phyloP scores from a whole-genome alignment of 2,113 vertebrate genomes.

The Ageneiosus marmoratus region DNA sequence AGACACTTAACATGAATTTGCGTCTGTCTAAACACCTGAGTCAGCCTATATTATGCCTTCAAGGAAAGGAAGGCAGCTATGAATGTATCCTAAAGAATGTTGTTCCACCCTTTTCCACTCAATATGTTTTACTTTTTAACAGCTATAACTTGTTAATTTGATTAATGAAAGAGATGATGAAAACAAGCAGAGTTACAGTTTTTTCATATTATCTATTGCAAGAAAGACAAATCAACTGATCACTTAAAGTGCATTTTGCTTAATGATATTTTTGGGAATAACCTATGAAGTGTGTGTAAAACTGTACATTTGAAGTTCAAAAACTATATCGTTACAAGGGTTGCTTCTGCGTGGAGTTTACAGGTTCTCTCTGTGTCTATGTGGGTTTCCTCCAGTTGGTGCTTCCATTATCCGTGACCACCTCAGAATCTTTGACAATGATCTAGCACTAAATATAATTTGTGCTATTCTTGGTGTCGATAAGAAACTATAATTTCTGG shows the following conservation, averaged over 20 bases:
- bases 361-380: too few species aligned
- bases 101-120: slow-evolving; percentile 10
- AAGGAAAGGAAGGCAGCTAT: slow-evolving; percentile 14
- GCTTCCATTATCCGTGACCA: background rate
- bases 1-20: background rate
- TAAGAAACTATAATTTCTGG: background rate
- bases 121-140: background rate
- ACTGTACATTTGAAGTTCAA: background rate
- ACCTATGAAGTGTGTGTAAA: background rate
- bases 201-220: background rate
- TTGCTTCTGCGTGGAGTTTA: too few species aligned
- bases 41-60: slow-evolving; percentile 8
- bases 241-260: background rate
- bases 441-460: background rate
- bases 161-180: background rate
- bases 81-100: slow-evolving; percentile 1
- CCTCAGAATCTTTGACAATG: background rate
- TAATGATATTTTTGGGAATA: background rate
- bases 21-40: background rate
- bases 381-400: too few species aligned
- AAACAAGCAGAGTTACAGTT: background rate
- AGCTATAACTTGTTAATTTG: background rate
- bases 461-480: background rate
- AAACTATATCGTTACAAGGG: background rate
- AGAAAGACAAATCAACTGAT: background rate